Evolutionary conservation across 2,797 vertebrate genomes (phyloP), one percentile per base, ranked within the genome.

Genomic region (Setipinna tenuifilis): DNA sequence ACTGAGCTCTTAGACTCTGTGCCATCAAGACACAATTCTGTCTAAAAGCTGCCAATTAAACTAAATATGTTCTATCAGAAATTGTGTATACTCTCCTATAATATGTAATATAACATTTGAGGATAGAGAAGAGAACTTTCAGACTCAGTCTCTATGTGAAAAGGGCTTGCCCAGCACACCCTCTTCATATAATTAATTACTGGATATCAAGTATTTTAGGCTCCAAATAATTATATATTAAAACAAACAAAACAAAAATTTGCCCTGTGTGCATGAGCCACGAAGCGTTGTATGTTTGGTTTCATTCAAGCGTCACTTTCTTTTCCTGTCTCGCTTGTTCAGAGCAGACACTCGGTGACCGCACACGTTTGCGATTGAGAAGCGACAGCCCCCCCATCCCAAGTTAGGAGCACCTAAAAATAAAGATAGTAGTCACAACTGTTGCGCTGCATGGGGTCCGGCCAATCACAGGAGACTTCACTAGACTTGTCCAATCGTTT

Each of bases 331-430:
- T 54, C 87, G 75, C 83, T 92, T 90, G 92, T 93, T 93, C 91
- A 92, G 84, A 83, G 84, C 44, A 87, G 91, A 81, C 68, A 28
- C 61, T 0, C 2, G 50, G 50, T 54, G 88, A 85, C 90, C 90
- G 92, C 93, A 92, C 92, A 91, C 89, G 91, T 90, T 88, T 86
- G 89, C 89, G 93, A 92, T 92, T 86, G 71, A 86, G 85, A 59
- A 87, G 83, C 65, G 82, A 87, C 91, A 86, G 71, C 86, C 83
- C 85, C 71, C 84, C 84, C 28, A 46, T n/a, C 62, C 94, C 92
- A 88, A 93, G 93, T 92, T 92, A 90, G 92, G 94, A 92, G 92
- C 75, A 87, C 83, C 94, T 96, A 96, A 96, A 96, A 97, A 96
- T 96, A 96, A 92, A 83, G 57, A 19, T 85, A 91, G 88, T 71